Evolutionary conservation across 2,888 invertebrate genomes (phyloP).

Genomic region (Sepiola atlantica): DNA sequence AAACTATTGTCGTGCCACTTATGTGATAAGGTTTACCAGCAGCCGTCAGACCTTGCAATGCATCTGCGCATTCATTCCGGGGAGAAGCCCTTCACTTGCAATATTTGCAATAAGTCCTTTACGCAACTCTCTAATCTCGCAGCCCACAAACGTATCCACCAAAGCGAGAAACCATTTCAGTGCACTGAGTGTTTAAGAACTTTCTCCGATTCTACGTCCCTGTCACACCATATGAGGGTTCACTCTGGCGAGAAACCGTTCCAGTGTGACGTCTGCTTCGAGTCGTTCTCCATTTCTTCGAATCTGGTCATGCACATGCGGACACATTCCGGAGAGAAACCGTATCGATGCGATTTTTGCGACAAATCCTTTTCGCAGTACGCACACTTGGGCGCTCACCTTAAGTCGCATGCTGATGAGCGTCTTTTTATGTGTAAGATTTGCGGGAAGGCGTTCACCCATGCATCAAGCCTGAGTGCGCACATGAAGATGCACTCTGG

Average conservation of each 20-base stretch:
- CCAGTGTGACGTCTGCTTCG: conserved; percentile 38
- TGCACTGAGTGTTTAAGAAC: conserved; percentile 36
- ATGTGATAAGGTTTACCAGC: conserved; percentile 37
- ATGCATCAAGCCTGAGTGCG: neutral
- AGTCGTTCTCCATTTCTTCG: conserved; percentile 38
- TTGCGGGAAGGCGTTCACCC: conserved; percentile 41
- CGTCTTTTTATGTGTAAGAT: conserved; percentile 36
- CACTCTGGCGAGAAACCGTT: conserved; percentile 43
- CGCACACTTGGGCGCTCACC: conserved; percentile 37
- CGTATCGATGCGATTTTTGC: conserved; percentile 34
- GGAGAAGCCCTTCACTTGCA: conserved; percentile 40
- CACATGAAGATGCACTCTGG: conserved; percentile 42
- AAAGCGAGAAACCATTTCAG: conserved; percentile 36
- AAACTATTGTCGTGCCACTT: conserved; percentile 37
- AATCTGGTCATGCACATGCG: conserved; percentile 37
- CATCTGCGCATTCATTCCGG: conserved; percentile 38
- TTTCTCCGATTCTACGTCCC: neutral
- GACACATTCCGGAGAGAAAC: conserved; percentile 35
- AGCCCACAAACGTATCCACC: conserved; percentile 41
- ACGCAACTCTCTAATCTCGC: conserved; percentile 36
- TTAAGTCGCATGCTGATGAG: conserved; percentile 35
- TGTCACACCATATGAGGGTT: conserved; percentile 35
- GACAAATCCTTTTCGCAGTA: conserved; percentile 41
- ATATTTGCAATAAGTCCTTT: conserved; percentile 41
- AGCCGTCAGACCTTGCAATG: conserved; percentile 23